Evolutionary conservation across 1,140 invertebrate species (phyloP).

Genomic region (Choristoneura fumiferana): DNA sequence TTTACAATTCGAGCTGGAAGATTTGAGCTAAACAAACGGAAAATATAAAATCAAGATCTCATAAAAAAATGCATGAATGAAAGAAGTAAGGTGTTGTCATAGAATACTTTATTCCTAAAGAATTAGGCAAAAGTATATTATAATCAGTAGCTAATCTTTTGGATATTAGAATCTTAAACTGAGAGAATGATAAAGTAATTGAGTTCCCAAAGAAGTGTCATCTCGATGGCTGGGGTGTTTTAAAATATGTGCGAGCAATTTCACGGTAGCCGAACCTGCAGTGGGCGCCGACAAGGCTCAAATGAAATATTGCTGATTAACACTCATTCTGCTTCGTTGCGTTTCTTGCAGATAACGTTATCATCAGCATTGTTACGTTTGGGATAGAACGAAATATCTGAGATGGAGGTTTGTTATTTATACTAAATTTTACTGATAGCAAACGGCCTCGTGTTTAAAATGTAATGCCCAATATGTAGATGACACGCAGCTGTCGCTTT

Average conservation of each 20-base stretch:
- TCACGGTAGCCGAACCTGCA: conserved; percentile 48
- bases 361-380: neutral
- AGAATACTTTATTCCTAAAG: no score
- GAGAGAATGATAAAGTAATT: conserved; percentile 28
- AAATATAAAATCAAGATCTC: no score
- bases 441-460: no score
- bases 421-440: no score
- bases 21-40: no score
- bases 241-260: conserved; percentile 70
- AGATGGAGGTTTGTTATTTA: no score
- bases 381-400: neutral
- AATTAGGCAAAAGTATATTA: no score
- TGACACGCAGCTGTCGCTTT: no score
- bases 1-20: no score
- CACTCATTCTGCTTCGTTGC: conserved; percentile 27
- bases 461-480: no score
- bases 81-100: no score
- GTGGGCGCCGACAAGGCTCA: conserved; percentile 36
- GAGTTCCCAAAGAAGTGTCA: conserved; percentile 37
- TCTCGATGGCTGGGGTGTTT: conserved; percentile 47
- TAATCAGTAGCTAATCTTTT: neutral
- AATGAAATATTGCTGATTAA: conserved; percentile 49
- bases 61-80: no score
- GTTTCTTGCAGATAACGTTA: conserved; percentile 1
- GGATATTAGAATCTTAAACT: neutral